Evolutionary conservation across 2,113 vertebrate genomes (phyloP).

Genomic region (Turnix velox): DNA sequence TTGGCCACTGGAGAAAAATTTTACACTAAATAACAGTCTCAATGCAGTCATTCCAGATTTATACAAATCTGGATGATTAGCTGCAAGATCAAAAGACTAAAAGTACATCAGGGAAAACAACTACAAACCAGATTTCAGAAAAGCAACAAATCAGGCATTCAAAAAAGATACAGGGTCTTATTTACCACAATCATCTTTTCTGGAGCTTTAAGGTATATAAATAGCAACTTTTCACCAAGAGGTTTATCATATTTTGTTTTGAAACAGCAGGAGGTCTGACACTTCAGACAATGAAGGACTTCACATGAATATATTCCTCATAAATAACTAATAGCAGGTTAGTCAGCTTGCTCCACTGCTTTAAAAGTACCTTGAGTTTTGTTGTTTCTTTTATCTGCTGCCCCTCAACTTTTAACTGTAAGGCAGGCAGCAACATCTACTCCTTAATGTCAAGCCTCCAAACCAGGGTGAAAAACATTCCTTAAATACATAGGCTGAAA

Average conservation of each 20-base stretch:
- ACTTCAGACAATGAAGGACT: conserved; percentile 21
- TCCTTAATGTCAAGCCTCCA: background rate
- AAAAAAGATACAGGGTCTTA: background rate
- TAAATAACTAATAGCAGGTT: conserved; percentile 21
- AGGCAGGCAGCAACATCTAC: background rate
- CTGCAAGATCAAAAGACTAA: background rate
- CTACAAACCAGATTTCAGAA: background rate
- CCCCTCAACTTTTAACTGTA: background rate
- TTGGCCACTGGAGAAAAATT: background rate
- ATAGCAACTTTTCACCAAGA: conserved; percentile 2
- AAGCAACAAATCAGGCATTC: background rate
- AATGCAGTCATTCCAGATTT: background rate
- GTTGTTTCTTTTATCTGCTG: background rate
- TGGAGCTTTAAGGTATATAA: background rate
- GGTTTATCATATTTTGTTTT: background rate
- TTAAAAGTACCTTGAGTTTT: background rate
- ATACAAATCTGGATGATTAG: background rate
- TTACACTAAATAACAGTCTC: background rate
- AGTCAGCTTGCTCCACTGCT: background rate
- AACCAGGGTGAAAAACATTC: background rate
- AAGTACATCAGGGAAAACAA: conserved; percentile 2
- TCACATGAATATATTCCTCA: background rate
- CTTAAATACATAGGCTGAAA: background rate
- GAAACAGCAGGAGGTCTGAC: conserved; percentile 9
- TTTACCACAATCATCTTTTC: background rate